phyloP scores from a whole-genome alignment of 2,797 vertebrate genomes.

The Falco rusticolus region DNA sequence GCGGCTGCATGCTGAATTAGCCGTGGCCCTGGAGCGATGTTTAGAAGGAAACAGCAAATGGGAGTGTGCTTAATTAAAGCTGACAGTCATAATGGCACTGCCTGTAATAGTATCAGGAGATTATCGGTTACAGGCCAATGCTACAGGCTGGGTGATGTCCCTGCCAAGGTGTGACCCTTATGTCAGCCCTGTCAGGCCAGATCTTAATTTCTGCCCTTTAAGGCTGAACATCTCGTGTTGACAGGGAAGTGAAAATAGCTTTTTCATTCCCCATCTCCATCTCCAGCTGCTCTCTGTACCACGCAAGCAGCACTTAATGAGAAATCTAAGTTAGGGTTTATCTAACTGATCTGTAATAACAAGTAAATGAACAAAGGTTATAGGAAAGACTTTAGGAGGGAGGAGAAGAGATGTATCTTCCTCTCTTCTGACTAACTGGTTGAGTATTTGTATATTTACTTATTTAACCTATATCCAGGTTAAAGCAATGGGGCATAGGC shows the following conservation, averaged over 20 bases:
- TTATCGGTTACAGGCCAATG: not conserved
- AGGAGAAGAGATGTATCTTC: not conserved
- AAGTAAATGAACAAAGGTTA: not conserved
- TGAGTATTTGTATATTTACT: not conserved
- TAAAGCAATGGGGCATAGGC: not conserved
- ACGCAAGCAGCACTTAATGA: not conserved
- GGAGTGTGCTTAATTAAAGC: conserved; percentile 55
- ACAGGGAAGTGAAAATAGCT: not conserved
- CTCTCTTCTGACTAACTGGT: not conserved
- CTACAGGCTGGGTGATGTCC: not conserved
- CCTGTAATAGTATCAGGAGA: conserved; percentile 59
- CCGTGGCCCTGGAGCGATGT: not conserved
- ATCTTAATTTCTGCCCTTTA: conserved; percentile 1
- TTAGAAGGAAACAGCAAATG: conserved; percentile 48
- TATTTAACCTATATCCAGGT: not conserved
- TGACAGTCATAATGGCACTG: conserved; percentile 52
- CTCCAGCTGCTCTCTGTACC: not conserved
- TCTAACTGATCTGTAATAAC: not conserved
- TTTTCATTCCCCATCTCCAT: not conserved
- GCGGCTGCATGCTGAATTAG: not conserved
- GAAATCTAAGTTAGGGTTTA: not conserved
- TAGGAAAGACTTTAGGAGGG: not conserved
- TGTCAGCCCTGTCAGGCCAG: not conserved
- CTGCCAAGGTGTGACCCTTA: conserved; percentile 2
- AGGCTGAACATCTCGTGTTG: not conserved